Percentiles rank a stretch among this genome's conserved stretches.
These are phyloP conservation scores for Coregonus ussuriensis DNA, from an alignment of 2,797 vertebrate genomes.

Conservation along the genomic window DNA sequence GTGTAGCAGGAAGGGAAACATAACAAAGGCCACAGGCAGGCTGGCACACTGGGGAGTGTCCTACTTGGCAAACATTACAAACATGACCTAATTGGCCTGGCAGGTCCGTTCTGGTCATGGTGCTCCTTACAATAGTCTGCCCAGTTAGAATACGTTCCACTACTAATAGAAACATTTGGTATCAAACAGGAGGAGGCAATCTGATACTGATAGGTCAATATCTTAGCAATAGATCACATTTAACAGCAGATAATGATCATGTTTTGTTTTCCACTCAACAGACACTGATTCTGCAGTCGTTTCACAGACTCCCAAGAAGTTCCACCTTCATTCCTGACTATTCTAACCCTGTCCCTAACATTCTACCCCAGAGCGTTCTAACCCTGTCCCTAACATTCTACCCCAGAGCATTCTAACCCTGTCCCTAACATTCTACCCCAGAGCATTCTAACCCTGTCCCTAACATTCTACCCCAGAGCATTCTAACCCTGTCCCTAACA, in stretches of 20 bases:
- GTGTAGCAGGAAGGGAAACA: conserved; percentile 13
- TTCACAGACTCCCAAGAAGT: background rate
- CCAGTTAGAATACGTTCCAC: background rate
- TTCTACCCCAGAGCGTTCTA: too few relatives aligned
- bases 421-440: too few relatives aligned
- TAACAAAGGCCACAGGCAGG: conserved; percentile 4
- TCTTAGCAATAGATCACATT: conserved; percentile 28
- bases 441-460: too few relatives aligned
- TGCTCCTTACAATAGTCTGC: background rate
- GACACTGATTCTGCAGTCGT: background rate
- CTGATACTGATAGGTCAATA: conserved; percentile 12
- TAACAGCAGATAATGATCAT: conserved; percentile 21
- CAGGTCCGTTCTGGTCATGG: background rate
- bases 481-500: too few relatives aligned
- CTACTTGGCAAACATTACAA: conserved; percentile 14
- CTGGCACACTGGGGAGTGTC: background rate
- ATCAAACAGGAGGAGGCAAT: conserved; percentile 6
- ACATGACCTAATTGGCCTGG: background rate
- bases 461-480: too few relatives aligned
- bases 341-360: too few relatives aligned
- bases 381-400: too few relatives aligned
- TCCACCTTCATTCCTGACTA: background rate
- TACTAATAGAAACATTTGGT: background rate
- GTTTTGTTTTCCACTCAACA: background rate
- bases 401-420: too few relatives aligned